phyloP scores from a whole-genome alignment of 2,797 vertebrate species.

The Ara ararauna region DNA sequence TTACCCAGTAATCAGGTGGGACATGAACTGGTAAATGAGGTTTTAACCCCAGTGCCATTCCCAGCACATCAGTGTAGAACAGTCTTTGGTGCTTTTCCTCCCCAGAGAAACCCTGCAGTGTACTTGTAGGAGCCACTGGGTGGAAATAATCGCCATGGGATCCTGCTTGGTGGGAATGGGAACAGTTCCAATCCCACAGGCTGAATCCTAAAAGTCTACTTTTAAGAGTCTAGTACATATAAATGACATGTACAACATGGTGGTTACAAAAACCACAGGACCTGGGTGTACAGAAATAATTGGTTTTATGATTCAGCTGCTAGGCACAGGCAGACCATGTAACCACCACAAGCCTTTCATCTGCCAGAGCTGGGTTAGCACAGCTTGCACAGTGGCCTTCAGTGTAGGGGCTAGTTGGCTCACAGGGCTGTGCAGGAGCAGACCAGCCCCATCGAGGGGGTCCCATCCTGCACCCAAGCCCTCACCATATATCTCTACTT shows the following conservation, averaged over 20 bases:
- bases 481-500: background rate
- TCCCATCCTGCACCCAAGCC: background rate
- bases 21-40: background rate
- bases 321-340: background rate
- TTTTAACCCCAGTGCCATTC: background rate
- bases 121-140: background rate
- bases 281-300: background rate
- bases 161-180: background rate
- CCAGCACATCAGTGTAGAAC: background rate
- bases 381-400: background rate
- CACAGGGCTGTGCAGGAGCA: background rate
- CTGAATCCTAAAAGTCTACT: background rate
- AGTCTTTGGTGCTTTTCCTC: background rate
- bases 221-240: background rate
- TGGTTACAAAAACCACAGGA: background rate
- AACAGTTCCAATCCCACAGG: background rate
- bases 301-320: background rate
- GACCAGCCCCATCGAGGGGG: accelerated
- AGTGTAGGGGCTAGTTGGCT: background rate
- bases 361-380: background rate
- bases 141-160: background rate
- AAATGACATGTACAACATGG: background rate
- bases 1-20: background rate
- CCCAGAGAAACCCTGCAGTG: background rate
- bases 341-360: background rate